Percentiles rank a stretch among this genome's conserved stretches.
Conservation (phyloP, 2,888 invertebrate species). For the Heliconius hortense region DNA sequence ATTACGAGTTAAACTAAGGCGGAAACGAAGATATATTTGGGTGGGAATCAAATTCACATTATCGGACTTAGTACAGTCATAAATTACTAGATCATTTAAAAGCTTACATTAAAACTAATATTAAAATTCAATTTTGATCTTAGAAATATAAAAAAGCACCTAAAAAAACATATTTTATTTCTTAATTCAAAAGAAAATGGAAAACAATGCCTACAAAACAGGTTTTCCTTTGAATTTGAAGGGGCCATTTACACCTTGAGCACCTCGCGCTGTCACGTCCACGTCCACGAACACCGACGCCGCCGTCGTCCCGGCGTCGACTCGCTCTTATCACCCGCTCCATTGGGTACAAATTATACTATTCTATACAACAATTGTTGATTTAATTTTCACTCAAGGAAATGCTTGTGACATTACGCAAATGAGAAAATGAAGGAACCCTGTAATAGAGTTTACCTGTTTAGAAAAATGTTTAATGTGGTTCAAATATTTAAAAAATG, state of each 20-base stretch:
- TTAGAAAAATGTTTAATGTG: slow-evolving; percentile 28
- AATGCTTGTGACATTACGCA: slow-evolving; percentile 55
- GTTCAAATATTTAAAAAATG: background rate
- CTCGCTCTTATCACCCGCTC: slow-evolving; percentile 4
- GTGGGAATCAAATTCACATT: too few relatives aligned
- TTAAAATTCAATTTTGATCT: background rate
- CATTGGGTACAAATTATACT: slow-evolving; percentile 36
- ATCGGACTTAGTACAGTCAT: background rate
- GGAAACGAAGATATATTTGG: too few relatives aligned
- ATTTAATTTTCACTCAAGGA: slow-evolving; percentile 56
- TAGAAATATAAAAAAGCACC: background rate
- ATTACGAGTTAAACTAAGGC: too few relatives aligned
- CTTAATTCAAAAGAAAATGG: slow-evolving; percentile 22
- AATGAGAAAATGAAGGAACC: slow-evolving; percentile 49
- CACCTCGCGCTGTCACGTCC: slow-evolving; percentile 54
- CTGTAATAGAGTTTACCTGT: slow-evolving; percentile 42
- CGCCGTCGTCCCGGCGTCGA: slow-evolving; percentile 33
- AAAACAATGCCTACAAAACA: slow-evolving; percentile 46
- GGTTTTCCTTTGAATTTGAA: slow-evolving; percentile 48
- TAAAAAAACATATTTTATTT: background rate
- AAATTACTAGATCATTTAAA: background rate
- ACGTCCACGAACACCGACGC: slow-evolving; percentile 48
- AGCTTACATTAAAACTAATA: background rate
- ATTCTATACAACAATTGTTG: slow-evolving; percentile 37
- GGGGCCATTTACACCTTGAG: slow-evolving; percentile 53